Base-by-base conservation (phyloP, 2,797 vertebrate species). In the Liparis tanakae region DNA sequence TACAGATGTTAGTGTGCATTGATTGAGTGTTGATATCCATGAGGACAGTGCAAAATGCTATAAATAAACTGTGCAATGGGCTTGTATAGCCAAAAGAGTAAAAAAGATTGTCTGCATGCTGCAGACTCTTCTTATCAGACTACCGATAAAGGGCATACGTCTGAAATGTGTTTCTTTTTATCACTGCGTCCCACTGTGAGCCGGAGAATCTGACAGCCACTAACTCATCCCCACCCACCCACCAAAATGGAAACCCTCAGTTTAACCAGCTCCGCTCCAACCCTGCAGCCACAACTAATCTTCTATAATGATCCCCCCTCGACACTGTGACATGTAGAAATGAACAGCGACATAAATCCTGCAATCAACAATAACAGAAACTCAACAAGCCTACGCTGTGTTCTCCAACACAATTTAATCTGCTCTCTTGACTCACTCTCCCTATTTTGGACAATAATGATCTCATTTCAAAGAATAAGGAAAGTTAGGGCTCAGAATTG, bases 201-300 rank as follows among this genome's bases (percentile, higher is more conserved):
- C 57, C 12, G 53, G 15, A 62, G 66, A 70, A 76, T 82, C 63
- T 87, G 17, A 82, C 65, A 57, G 74, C 72, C 41, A 43, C 60
- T 50, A 74, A 64, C 64, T 81, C 74, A 71, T 78, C 57, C 65
- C 50, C 48, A 41, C 53, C 34, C 64, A 62, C 53, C 34, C 64
- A 62, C 53, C n/a, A 13, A 82, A 88, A 87, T 69, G 77, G 67
- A 86, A 61, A 69, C 62, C 72, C 69, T 74, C 51, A 58, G 39
- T 82, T 82, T 55, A 67, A 30, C 74, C 69, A 63, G 74, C 72
- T 78, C 33, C 36, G 74, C 76, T 87, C 59, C 60, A 56, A 88
- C 86, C 60, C 74, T 72, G 36, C 77, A 73, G 80, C 62, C 74
- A 73, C 64, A 80, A 80, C 90, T 80, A 89, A 90, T 90, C 89